Conservation (phyloP, 2,888 invertebrate genomes). For the Cheilosia grossa region DNA sequence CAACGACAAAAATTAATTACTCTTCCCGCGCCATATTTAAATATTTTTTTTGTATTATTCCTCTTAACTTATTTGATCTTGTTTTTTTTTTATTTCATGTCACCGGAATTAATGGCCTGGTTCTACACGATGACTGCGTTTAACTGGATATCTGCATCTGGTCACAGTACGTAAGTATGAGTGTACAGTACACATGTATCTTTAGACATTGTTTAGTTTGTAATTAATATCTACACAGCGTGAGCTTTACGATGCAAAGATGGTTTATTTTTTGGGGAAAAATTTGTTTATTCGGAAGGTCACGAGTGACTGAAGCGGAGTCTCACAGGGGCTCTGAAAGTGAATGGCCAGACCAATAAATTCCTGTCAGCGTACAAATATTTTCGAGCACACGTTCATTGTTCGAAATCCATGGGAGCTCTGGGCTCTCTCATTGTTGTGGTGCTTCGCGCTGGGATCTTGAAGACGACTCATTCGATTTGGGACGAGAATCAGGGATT, state of each 20-base stretch:
- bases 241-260: slow-evolving; percentile 29
- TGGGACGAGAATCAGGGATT: slow-evolving; percentile 53
- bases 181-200: slow-evolving; percentile 8
- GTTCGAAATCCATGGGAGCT: slow-evolving; percentile 74
- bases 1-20: slow-evolving; percentile 71
- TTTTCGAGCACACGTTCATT: slow-evolving; percentile 76
- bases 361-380: slow-evolving; percentile 76
- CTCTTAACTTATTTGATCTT: slow-evolving; percentile 44
- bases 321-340: slow-evolving; percentile 34
- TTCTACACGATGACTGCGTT: slow-evolving; percentile 43
- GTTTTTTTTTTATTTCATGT: slow-evolving; percentile 52
- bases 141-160: slow-evolving; percentile 46
- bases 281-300: slow-evolving; percentile 46
- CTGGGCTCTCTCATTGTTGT: slow-evolving; percentile 41
- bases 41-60: slow-evolving; percentile 54
- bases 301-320: slow-evolving; percentile 11
- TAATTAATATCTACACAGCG: slow-evolving; percentile 56
- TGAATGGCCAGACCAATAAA: slow-evolving; percentile 76
- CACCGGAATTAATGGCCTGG: slow-evolving; percentile 50
- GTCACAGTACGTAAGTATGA: slow-evolving; percentile 54
- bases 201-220: slow-evolving; percentile 23
- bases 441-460: slow-evolving; percentile 26
- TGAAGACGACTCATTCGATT: slow-evolving; percentile 67
- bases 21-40: slow-evolving; percentile 47
- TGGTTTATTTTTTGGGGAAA: slow-evolving; percentile 10